Evolutionary conservation across 2,797 vertebrate species (phyloP).

Genomic region (Artibeus jamaicensis): DNA sequence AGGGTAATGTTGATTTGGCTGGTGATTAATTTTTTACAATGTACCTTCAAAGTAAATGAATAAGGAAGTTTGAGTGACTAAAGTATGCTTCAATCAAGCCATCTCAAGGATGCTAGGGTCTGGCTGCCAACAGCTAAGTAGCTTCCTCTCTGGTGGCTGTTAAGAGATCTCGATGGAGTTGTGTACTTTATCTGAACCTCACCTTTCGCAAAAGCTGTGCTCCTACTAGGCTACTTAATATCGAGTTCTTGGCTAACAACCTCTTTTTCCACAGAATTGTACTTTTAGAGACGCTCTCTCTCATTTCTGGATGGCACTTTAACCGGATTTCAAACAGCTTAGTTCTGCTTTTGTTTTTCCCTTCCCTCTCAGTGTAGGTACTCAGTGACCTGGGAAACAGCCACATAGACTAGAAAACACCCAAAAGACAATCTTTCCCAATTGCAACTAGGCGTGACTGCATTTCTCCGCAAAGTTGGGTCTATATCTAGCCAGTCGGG

Average conservation of each 20-base stretch:
- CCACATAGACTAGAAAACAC: neutral
- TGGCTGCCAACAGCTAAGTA: neutral
- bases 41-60: constrained; percentile 39
- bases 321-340: neutral
- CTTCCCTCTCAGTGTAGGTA: neutral
- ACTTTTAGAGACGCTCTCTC: neutral
- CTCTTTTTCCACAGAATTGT: neutral
- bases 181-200: neutral
- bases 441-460: neutral
- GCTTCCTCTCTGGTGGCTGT: neutral
- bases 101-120: neutral
- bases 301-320: neutral
- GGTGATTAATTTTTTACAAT: constrained; percentile 28
- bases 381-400: neutral
- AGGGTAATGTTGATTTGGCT: neutral
- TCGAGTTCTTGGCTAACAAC: neutral
- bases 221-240: neutral
- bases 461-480: neutral
- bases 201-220: neutral
- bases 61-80: neutral
- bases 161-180: neutral
- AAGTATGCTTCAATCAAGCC: neutral
- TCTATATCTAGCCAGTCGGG: neutral
- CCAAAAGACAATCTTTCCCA: neutral
- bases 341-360: neutral